Conservation (phyloP, 1,140 invertebrate genomes). For the Brachionus plicatilis region DNA sequence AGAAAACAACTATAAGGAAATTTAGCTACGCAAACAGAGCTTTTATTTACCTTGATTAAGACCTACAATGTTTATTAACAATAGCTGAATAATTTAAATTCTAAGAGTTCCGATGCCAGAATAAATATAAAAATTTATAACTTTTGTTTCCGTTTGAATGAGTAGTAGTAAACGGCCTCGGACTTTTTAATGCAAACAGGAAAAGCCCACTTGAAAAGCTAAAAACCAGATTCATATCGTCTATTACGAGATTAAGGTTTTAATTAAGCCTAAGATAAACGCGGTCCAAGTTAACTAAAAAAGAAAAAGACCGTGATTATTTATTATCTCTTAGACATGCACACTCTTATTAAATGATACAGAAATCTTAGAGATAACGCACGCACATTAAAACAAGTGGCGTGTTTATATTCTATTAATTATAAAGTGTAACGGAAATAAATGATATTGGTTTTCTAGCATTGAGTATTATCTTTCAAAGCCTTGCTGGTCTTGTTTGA, state of each 20-base stretch:
- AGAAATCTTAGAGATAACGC: slow-evolving; percentile 27
- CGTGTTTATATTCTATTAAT: slow-evolving; percentile 24
- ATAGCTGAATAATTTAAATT: background rate
- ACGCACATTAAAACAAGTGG: background rate
- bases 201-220: background rate
- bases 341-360: slow-evolving; percentile 20
- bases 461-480: background rate
- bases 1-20: background rate
- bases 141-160: background rate
- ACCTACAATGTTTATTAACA: background rate
- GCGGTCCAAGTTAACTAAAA: background rate
- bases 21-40: background rate
- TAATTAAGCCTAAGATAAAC: background rate
- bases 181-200: background rate
- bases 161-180: background rate
- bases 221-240: background rate
- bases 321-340: slow-evolving; percentile 20
- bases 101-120: background rate
- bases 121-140: slow-evolving; percentile 15
- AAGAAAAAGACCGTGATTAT: background rate
- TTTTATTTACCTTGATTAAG: background rate
- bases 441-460: background rate
- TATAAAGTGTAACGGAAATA: slow-evolving; percentile 32
- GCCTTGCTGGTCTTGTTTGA: background rate
- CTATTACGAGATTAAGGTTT: slow-evolving; percentile 34